These are phyloP conservation scores for Mustela nigripes DNA, from an alignment of 2,113 vertebrate species.

Conservation along the genomic window DNA sequence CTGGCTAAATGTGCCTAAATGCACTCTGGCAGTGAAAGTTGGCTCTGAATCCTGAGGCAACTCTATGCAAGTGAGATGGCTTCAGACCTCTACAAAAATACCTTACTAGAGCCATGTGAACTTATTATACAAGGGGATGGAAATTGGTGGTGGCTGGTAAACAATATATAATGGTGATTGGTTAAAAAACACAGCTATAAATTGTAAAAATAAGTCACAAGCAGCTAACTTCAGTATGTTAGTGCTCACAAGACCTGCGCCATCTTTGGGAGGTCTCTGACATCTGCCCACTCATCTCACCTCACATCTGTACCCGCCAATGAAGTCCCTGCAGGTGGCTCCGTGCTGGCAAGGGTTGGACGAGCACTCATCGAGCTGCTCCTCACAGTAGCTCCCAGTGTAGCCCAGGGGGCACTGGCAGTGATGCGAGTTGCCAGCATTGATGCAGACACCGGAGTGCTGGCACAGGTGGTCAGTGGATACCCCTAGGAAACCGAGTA, in stretches of 20 bases:
- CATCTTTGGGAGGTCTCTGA: neutral
- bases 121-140: neutral
- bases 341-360: conserved; percentile 92
- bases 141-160: neutral
- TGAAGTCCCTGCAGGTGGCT: conserved; percentile 89
- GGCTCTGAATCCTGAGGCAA: neutral
- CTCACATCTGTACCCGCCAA: conserved; percentile 90
- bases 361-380: conserved; percentile 92
- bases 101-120: neutral
- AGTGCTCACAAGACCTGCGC: neutral
- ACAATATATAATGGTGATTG: rapidly evolving
- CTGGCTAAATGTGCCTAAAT: neutral
- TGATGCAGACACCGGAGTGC: conserved; percentile 90
- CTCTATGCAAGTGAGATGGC: neutral
- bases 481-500: conserved; percentile 85
- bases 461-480: conserved; percentile 90
- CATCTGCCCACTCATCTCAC: conserved; percentile 72
- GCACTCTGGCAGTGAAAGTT: neutral
- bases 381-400: conserved; percentile 94
- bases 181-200: neutral
- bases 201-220: neutral
- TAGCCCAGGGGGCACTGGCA: conserved; percentile 94
- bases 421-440: conserved; percentile 90
- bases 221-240: neutral
- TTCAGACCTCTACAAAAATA: neutral